Percentiles rank a stretch among this genome's conserved stretches.
These are phyloP conservation scores for Ctenicera cuprea DNA, from an alignment of 2,888 invertebrate genomes.

Conservation along the genomic window DNA sequence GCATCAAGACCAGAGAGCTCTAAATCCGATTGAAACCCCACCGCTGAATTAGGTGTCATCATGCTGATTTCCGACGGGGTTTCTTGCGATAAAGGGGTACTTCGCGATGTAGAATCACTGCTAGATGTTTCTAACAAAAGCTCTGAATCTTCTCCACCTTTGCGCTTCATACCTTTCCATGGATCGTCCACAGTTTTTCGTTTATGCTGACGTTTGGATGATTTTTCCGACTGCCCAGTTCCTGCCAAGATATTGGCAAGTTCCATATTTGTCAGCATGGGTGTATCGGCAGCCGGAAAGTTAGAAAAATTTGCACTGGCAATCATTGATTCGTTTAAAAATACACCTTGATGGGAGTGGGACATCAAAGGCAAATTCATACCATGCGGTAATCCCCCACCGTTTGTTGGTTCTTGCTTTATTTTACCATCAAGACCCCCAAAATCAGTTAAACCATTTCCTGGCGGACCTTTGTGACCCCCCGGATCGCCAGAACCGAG, in stretches of 20 bases:
- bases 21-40: conserved; percentile 78
- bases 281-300: conserved; percentile 63
- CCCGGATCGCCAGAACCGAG: conserved; percentile 82
- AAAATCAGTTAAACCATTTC: conserved; percentile 72
- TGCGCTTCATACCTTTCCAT: conserved; percentile 77
- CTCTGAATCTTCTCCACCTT: conserved; percentile 76
- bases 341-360: conserved; percentile 67
- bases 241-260: conserved; percentile 68
- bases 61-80: conserved; percentile 70
- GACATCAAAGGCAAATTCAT: conserved; percentile 63
- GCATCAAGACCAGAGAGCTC: conserved; percentile 80
- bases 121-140: conserved; percentile 79
- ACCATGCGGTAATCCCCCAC: conserved; percentile 63
- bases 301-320: conserved; percentile 68
- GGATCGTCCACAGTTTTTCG: conserved; percentile 78
- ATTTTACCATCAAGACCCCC: conserved; percentile 68
- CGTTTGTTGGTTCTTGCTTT: conserved; percentile 70
- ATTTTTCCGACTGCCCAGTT: conserved; percentile 57
- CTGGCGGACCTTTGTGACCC: conserved; percentile 71
- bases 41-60: conserved; percentile 74
- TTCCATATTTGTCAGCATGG: conserved; percentile 67
- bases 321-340: conserved; percentile 69
- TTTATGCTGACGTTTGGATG: conserved; percentile 74
- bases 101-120: conserved; percentile 78
- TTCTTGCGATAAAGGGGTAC: conserved; percentile 74